These are phyloP conservation scores for Tapirus terrestris DNA, from an alignment of 2,113 vertebrate species.

Conservation along the genomic window DNA sequence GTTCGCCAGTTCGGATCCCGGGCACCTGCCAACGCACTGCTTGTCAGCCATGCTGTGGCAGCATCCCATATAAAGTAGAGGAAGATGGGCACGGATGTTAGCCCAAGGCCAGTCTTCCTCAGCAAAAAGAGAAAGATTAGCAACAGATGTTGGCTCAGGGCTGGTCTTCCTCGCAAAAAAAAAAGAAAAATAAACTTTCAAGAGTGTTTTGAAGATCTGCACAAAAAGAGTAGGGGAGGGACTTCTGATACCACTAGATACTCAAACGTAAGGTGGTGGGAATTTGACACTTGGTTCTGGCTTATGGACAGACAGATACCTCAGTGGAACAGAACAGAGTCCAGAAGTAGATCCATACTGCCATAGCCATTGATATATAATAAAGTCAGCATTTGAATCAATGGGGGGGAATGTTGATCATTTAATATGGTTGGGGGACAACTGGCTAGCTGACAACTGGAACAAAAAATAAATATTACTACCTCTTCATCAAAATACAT, in stretches of 20 bases:
- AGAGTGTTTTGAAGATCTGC: conserved; percentile 52
- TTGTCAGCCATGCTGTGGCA: too few relatives aligned
- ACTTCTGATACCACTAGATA: not conserved
- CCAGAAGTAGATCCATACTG: not conserved
- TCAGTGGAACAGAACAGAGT: not conserved
- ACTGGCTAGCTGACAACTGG: not conserved
- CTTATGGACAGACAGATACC: not conserved
- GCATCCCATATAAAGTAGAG: too few relatives aligned
- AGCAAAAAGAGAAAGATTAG: too few relatives aligned
- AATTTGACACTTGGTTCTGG: not conserved
- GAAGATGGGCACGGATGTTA: too few relatives aligned
- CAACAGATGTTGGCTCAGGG: too few relatives aligned
- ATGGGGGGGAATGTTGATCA: not conserved
- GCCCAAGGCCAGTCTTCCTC: too few relatives aligned
- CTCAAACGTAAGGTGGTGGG: not conserved
- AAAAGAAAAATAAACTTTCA: not conserved
- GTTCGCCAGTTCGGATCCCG: too few relatives aligned
- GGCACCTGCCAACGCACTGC: too few relatives aligned
- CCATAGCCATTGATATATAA: not conserved
- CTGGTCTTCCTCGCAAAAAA: too few relatives aligned
- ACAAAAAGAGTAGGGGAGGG: not conserved
- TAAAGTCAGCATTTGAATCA: not conserved
- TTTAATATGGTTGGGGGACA: not conserved
- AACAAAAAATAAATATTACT: not conserved
- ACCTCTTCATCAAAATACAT: not conserved